Base-by-base conservation (phyloP, 1,140 invertebrate genomes). In the Adelges cooleyi region DNA sequence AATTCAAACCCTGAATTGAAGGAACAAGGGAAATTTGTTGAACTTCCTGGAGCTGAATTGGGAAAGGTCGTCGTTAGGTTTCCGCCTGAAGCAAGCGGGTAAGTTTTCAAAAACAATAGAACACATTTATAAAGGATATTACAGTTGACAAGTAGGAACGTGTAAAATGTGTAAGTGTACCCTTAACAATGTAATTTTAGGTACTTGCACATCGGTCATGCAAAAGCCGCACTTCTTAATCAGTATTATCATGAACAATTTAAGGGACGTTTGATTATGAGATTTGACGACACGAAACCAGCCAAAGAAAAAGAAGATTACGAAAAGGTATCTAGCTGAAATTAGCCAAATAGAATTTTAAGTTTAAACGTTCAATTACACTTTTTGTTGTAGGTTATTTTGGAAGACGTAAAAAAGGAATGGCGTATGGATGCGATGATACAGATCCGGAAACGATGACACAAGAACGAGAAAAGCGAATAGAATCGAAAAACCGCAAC, bases 241-340 rank as follows among this genome's bases (percentile, higher is more conserved):
- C 93, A 98, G 72, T 91, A 98, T 77, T 99, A 99, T 73, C 90
- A 97, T 67, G 81, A 92, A 72, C 78, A 82, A 13, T 99, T 97
- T 75, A 79, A 98, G 73, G 97, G 97, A 0, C 89, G 90, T 74
- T 80, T 99, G 0, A 92, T 99, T 54, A 95, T 99, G 92, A 81
- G 97, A 70, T 99, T 99, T 78, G 97, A 99, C 80, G 97, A 99
- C 73, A 99, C 97, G 8, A 99, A 99, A 79, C 97, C 97, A 33
- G 95, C 93, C 5, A 99, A 99, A 75, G 97, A 99, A 74, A 93
- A 95, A 73, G 87, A 87, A 15, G 89, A 98, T 70, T 99, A 96
- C 80, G 97, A 99, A 75, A 84, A 95, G 79, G 83, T 33, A 6
- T 33, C 5, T 33, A 33, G 11, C 11, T 33, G 11, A 33, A 6